Evolutionary conservation across 2,888 invertebrate species (phyloP).

Genomic region (Idaea aversata): DNA sequence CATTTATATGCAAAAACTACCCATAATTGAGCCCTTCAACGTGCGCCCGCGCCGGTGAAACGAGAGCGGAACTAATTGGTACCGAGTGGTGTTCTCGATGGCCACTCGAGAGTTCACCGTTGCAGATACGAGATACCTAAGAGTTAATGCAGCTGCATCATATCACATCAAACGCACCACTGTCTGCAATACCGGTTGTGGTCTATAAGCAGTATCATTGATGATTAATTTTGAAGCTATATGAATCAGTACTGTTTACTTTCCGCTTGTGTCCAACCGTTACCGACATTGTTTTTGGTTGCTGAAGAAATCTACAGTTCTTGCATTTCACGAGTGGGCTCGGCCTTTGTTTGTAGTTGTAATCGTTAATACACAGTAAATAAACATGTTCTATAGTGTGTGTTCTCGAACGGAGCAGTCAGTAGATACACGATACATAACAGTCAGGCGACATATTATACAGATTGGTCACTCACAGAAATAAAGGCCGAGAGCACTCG

Average conservation of each 20-base stretch:
- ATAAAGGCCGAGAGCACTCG: no score
- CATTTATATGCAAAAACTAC: not conserved
- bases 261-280: no score
- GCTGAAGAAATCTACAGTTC: no score
- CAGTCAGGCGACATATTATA: no score
- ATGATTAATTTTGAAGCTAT: not conserved
- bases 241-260: not conserved
- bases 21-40: slow-evolving; percentile 7
- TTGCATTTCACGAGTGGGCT: no score
- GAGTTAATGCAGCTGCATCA: slow-evolving; percentile 58
- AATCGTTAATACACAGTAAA: no score
- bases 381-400: no score
- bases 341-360: no score
- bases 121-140: slow-evolving; percentile 21
- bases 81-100: slow-evolving; percentile 59
- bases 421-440: no score
- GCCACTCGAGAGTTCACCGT: slow-evolving; percentile 31
- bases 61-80: slow-evolving; percentile 58
- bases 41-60: slow-evolving; percentile 18
- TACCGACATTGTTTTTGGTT: no score
- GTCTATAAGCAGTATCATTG: not conserved
- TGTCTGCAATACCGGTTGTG: slow-evolving; percentile 33
- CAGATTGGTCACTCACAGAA: no score
- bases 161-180: slow-evolving; percentile 57
- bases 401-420: no score